Percentiles rank a stretch among this genome's conserved stretches.
Evolutionary conservation across 1,140 invertebrate genomes (phyloP).

Genomic region (Penaeus chinensis): DNA sequence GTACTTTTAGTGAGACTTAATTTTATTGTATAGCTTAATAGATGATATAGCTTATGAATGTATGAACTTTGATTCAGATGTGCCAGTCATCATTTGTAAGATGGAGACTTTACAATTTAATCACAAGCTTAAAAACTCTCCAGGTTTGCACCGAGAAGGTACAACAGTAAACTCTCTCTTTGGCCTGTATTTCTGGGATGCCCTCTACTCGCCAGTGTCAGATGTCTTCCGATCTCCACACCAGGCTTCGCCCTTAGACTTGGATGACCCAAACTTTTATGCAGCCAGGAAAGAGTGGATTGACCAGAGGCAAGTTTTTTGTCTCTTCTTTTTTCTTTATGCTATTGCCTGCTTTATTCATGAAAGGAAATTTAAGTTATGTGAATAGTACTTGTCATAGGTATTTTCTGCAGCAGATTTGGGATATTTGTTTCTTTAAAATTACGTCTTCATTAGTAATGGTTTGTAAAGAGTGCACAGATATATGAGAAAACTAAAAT

Average conservation of each 20-base stretch:
- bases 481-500: no score
- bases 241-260: conserved; percentile 78
- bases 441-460: neutral
- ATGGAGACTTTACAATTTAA: neutral
- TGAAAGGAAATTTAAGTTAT: neutral
- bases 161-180: conserved; percentile 76
- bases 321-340: neutral
- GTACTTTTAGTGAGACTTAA: neutral
- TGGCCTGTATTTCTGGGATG: conserved; percentile 81
- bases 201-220: conserved; percentile 76
- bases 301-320: conserved; percentile 67
- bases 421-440: neutral
- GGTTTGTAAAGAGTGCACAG: no score
- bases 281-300: conserved; percentile 73
- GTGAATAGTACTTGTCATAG: neutral
- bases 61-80: no score
- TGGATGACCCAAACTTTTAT: conserved; percentile 76
- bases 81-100: neutral
- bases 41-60: neutral
- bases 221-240: conserved; percentile 77
- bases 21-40: neutral
- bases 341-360: neutral
- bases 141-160: conserved; percentile 78
- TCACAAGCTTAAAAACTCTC: conserved; percentile 51
- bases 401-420: neutral